Evolutionary conservation across 2,113 vertebrate genomes (phyloP).

Genomic region (Pyxicephalus adspersus): DNA sequence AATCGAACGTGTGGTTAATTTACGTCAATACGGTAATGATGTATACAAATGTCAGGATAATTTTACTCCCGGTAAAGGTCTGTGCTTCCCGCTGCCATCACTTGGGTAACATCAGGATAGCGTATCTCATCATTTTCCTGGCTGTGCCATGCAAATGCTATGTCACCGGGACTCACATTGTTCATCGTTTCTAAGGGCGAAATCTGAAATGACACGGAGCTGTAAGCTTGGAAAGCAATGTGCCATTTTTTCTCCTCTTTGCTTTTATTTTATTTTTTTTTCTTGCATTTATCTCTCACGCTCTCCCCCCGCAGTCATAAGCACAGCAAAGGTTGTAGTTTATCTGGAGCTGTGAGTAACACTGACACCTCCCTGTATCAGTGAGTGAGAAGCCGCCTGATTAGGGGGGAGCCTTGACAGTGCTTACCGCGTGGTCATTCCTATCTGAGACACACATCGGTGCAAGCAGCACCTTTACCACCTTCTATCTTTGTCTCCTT

Average conservation of each 20-base stretch:
- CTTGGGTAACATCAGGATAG: not conserved
- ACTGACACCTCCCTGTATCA: not conserved
- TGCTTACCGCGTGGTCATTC: not conserved
- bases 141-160: not conserved
- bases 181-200: not conserved
- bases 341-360: constrained; percentile 20
- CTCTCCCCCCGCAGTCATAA: not conserved
- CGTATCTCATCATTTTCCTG: not conserved
- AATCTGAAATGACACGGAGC: not conserved
- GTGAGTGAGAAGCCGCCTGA: constrained; percentile 22
- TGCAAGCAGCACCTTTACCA: constrained; percentile 6
- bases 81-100: not conserved
- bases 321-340: constrained; percentile 26
- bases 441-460: constrained; percentile 33
- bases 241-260: constrained; percentile 20
- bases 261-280: not conserved
- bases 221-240: not conserved
- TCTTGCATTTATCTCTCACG: not conserved
- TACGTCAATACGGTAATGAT: constrained; percentile 19
- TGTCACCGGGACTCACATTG: too few species aligned
- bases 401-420: constrained; percentile 24
- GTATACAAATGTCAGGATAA: constrained; percentile 28
- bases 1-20: not conserved
- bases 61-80: not conserved
- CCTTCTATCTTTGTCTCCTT: constrained; percentile 12